A percentile compares a stretch with the other conserved stretches of the same genome.
These are phyloP conservation scores for Mesocricetus auratus DNA, from an alignment of 2,113 vertebrate species.

Conservation along the genomic window DNA sequence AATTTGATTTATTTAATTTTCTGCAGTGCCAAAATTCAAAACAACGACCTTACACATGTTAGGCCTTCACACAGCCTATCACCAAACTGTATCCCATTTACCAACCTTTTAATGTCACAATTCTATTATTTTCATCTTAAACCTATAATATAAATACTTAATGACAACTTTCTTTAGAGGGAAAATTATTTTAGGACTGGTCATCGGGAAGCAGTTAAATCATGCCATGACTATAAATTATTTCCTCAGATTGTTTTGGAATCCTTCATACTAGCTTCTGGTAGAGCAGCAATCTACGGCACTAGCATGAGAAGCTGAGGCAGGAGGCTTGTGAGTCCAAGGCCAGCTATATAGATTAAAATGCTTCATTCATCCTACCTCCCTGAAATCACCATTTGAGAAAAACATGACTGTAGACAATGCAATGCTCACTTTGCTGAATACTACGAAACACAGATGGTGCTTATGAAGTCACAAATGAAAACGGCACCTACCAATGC, in stretches of 20 bases:
- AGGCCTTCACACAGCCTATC: not conserved
- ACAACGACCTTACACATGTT: not conserved
- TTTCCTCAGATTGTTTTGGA: constrained; percentile 32
- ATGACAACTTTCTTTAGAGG: constrained; percentile 33
- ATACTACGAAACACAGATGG: constrained; percentile 21
- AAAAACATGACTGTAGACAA: not conserved
- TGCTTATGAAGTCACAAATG: constrained; percentile 1
- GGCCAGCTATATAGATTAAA: not conserved
- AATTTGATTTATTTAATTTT: not conserved
- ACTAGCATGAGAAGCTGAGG: not conserved
- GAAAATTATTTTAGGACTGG: constrained; percentile 7
- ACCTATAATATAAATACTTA: not conserved
- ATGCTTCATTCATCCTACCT: not conserved
- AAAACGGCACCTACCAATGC: constrained; percentile 91
- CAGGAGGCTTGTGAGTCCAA: not conserved
- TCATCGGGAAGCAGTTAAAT: not conserved
- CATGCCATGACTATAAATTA: not conserved
- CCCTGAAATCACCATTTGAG: not conserved
- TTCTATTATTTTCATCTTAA: not conserved
- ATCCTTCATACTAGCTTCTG: not conserved
- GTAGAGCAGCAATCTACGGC: not conserved
- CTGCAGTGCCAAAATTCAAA: not conserved
- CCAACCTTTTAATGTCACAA: not conserved
- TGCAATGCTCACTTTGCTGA: not conserved
- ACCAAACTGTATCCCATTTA: not conserved